Evolutionary conservation across 2,888 invertebrate species (phyloP).

Genomic region (Acanthopleura granulata): DNA sequence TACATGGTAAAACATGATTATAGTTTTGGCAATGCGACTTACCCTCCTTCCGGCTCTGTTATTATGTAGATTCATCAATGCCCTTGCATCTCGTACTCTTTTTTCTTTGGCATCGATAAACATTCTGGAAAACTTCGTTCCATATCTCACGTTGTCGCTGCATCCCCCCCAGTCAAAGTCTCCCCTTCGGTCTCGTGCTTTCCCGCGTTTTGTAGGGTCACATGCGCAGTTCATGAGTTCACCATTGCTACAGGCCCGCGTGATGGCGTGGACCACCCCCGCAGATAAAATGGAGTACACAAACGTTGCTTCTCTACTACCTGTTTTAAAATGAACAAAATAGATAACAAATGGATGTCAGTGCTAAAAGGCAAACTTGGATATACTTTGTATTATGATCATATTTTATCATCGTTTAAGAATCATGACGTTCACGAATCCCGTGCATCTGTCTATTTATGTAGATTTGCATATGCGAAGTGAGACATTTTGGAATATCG

Average conservation of each 20-base stretch:
- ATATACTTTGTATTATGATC: no score
- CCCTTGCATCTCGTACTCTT: constrained; percentile 75
- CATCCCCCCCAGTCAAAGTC: constrained; percentile 88
- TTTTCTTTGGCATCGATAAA: constrained; percentile 93
- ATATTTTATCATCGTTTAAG: no score
- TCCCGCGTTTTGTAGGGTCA: constrained; percentile 63
- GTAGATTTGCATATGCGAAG: no score
- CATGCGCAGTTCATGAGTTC: constrained; percentile 91
- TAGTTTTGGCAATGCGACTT: no score
- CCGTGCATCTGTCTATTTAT: no score
- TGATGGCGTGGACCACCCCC: constrained; percentile 88
- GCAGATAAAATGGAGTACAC: constrained; percentile 74
- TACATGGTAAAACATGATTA: no score
- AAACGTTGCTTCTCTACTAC: constrained; percentile 74
- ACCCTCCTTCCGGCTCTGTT: constrained; percentile 97
- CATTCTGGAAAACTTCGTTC: constrained; percentile 86
- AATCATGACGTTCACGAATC: no score
- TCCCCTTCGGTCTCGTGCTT: constrained; percentile 51
- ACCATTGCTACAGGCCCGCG: constrained; percentile 92
- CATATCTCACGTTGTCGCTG: constrained; percentile 67
- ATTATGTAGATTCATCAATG: constrained; percentile 96
- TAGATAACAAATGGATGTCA: no score
- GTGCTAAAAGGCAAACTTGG: no score
- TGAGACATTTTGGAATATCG: no score
- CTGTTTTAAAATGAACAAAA: constrained; percentile 48